Evolutionary conservation across 1,140 invertebrate species (phyloP).

Genomic region (Amyelois transitella): DNA sequence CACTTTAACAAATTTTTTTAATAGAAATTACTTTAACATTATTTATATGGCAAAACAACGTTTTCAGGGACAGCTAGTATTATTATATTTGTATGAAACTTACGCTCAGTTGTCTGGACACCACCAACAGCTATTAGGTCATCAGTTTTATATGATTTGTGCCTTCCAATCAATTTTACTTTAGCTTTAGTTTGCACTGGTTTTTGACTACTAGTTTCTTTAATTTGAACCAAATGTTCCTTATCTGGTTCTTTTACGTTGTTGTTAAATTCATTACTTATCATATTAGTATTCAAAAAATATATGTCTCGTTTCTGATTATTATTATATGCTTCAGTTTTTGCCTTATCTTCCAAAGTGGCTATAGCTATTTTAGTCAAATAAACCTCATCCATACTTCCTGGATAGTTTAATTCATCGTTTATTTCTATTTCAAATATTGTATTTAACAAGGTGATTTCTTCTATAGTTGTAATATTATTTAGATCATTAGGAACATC

Average conservation of each 20-base stretch:
- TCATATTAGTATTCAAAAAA: neutral
- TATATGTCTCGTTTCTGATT: neutral
- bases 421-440: conserved; percentile 51
- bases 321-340: neutral
- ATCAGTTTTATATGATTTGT: conserved; percentile 47
- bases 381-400: conserved; percentile 51
- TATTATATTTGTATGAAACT: conserved; percentile 19
- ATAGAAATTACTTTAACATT: too few species aligned
- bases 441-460: conserved; percentile 41
- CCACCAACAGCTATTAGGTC: conserved; percentile 29
- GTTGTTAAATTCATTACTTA: neutral
- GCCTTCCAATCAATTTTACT: conserved; percentile 36
- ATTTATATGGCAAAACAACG: too few species aligned
- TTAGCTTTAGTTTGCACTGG: neutral
- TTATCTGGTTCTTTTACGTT: neutral
- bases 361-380: conserved; percentile 45
- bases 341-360: conserved; percentile 26
- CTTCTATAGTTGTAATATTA: conserved; percentile 29
- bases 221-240: neutral
- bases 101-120: conserved; percentile 24
- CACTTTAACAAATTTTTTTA: too few species aligned
- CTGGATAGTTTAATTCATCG: conserved; percentile 29
- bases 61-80: too few species aligned
- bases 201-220: neutral
- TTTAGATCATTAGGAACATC: conserved; percentile 27